A percentile compares a stretch with the other conserved stretches of the same genome.
Evolutionary conservation across 2,888 invertebrate genomes (phyloP).

Genomic region (Oscheius sp.): DNA sequence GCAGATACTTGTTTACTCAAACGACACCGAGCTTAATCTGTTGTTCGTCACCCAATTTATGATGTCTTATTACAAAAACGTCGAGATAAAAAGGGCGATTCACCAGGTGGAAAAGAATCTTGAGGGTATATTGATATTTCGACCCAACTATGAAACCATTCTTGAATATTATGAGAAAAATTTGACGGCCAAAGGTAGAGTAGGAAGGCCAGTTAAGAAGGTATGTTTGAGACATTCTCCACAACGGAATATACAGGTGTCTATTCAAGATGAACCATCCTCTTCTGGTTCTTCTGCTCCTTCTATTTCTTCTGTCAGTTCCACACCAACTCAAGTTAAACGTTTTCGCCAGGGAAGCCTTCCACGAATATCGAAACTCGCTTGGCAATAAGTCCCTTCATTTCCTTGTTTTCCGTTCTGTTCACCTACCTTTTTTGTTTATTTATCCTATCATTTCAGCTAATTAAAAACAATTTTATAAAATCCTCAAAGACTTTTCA

Average conservation of each 20-base stretch:
- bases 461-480: no score
- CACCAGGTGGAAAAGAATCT: slow-evolving; percentile 6
- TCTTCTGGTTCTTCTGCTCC: no score
- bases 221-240: no score
- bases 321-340: no score
- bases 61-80: slow-evolving; percentile 12
- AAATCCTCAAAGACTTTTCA: no score
- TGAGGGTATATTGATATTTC: not conserved
- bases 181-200: not conserved
- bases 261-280: no score
- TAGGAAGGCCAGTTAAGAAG: no score
- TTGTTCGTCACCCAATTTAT: slow-evolving; percentile 13
- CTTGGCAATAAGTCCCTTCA: not conserved
- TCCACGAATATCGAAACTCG: no score
- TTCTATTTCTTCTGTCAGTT: no score
- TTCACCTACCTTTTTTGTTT: not conserved
- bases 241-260: no score
- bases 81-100: not conserved
- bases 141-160: slow-evolving; percentile 2
- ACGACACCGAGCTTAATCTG: not conserved
- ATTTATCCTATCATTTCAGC: no score
- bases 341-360: no score
- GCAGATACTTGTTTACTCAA: not conserved
- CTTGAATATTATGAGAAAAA: not conserved
- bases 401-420: not conserved